phyloP scores from a whole-genome alignment of 2,888 invertebrate genomes.

The Thelaira solivaga region DNA sequence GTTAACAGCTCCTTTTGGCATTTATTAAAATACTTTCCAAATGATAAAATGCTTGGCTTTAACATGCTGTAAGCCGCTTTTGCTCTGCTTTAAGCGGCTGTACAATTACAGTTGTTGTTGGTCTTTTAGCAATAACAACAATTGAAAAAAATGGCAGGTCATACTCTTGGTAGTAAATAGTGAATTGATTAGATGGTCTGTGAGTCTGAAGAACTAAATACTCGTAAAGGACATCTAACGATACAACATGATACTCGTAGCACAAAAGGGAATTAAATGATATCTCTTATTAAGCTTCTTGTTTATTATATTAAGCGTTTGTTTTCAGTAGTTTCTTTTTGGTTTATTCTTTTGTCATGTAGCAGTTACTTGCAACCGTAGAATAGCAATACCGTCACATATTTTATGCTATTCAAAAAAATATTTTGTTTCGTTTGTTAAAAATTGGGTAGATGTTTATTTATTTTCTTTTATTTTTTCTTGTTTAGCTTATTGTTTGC shows the following conservation, averaged over 20 bases:
- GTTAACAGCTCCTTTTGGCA: too few species aligned
- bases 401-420: slow-evolving; percentile 46
- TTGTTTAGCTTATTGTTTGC: slow-evolving; percentile 53
- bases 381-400: slow-evolving; percentile 21
- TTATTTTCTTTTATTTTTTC: too few species aligned
- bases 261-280: slow-evolving; percentile 44
- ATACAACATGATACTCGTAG: slow-evolving; percentile 23
- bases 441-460: slow-evolving; percentile 30
- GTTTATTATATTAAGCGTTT: slow-evolving; percentile 18
- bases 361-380: slow-evolving; percentile 1
- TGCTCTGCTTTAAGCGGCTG: background rate
- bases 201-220: background rate
- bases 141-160: slow-evolving; percentile 19
- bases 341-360: background rate
- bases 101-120: background rate
- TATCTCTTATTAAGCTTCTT: slow-evolving; percentile 28
- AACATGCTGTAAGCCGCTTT: background rate
- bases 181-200: background rate
- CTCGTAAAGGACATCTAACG: slow-evolving; percentile 32
- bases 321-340: slow-evolving; percentile 8
- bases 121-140: slow-evolving; percentile 7
- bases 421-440: slow-evolving; percentile 55
- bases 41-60: too few species aligned
- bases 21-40: too few species aligned
- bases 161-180: slow-evolving; percentile 1